These are phyloP conservation scores for Cossypha polioptera DNA, from an alignment of 2,797 vertebrate species.

Conservation along the genomic window DNA sequence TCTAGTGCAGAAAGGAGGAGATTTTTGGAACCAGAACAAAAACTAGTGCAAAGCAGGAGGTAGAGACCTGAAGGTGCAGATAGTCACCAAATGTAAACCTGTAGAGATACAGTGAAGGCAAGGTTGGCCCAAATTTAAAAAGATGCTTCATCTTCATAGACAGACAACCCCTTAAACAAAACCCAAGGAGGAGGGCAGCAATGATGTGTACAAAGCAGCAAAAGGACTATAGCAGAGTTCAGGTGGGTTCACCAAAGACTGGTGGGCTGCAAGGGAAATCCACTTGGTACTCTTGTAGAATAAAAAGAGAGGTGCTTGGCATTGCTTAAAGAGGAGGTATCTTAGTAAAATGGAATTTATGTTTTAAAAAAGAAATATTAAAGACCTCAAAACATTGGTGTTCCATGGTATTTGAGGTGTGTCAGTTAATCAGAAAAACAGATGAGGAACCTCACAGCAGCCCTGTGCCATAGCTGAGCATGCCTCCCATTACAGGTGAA, in stretches of 20 bases:
- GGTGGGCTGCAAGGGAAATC: background rate
- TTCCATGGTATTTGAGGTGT: background rate
- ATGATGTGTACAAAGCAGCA: background rate
- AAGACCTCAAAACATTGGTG: fast-evolving
- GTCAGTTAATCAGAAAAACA: background rate
- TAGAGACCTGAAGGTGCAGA: background rate
- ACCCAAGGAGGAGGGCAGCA: background rate
- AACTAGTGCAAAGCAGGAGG: background rate
- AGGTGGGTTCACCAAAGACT: background rate
- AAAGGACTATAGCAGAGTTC: background rate
- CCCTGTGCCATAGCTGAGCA: background rate
- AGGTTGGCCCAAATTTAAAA: background rate
- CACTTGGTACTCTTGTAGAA: background rate
- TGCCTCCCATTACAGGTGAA: background rate
- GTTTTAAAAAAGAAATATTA: background rate
- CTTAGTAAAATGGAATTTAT: background rate
- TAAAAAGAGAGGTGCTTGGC: background rate
- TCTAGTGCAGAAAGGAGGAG: background rate
- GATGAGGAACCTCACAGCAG: background rate
- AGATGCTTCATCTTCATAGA: background rate
- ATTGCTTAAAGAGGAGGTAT: background rate
- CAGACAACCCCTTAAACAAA: background rate
- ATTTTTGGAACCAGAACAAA: background rate
- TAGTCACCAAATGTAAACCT: background rate
- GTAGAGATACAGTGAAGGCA: background rate